phyloP scores from a whole-genome alignment of 1,140 invertebrate genomes.

The Drosophila seguyi region DNA sequence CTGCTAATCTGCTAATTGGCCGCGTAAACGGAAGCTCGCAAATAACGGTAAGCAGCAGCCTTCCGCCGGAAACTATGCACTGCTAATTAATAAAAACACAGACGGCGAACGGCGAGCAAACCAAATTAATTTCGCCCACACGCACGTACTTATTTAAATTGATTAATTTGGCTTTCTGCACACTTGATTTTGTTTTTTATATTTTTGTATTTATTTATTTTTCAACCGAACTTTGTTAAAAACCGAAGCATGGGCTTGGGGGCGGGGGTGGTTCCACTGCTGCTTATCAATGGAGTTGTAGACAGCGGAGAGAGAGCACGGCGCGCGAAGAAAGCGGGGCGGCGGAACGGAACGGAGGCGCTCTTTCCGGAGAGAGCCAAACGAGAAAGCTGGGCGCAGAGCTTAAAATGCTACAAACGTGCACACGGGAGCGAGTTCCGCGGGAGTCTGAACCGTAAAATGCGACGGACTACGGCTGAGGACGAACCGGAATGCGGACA shows the following conservation, averaged over 20 bases:
- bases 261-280: constrained; percentile 37
- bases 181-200: constrained; percentile 9
- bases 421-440: constrained; percentile 41
- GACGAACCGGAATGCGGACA: constrained; percentile 47
- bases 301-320: constrained; percentile 36
- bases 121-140: constrained; percentile 43
- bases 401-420: constrained; percentile 39
- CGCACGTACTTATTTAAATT: constrained; percentile 46
- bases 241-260: background rate
- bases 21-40: constrained; percentile 31
- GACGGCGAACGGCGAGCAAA: background rate
- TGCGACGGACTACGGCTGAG: constrained; percentile 21
- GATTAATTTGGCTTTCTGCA: constrained; percentile 44
- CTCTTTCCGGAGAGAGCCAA: constrained; percentile 43
- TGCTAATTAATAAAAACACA: constrained; percentile 48
- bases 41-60: constrained; percentile 22
- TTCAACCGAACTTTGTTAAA: background rate
- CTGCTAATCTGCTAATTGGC: constrained; percentile 60
- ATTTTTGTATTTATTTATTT: background rate
- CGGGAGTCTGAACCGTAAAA: constrained; percentile 43
- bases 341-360: constrained; percentile 36
- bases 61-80: constrained; percentile 53
- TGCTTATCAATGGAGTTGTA: constrained; percentile 76
- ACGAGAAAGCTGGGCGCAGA: constrained; percentile 34
- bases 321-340: constrained; percentile 25